phyloP scores from a whole-genome alignment of 2,113 vertebrate genomes.

The Ammodytes dubius region DNA sequence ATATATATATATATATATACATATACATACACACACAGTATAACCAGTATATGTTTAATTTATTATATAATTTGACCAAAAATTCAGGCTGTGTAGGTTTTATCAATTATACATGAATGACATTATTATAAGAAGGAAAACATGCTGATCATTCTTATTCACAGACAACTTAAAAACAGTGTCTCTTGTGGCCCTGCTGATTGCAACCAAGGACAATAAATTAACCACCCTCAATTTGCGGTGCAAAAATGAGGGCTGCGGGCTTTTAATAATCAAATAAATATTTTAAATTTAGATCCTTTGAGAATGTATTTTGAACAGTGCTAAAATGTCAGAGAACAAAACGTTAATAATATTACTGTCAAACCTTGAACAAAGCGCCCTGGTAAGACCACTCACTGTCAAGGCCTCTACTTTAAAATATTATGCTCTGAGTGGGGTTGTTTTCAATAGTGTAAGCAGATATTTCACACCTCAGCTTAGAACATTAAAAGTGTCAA shows the following conservation, averaged over 20 bases:
- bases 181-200: background rate
- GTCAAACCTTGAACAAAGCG: constrained; percentile 37
- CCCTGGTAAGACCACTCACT: constrained; percentile 3
- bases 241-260: constrained; percentile 17
- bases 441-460: constrained; percentile 34
- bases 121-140: background rate
- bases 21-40: background rate
- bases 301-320: constrained; percentile 50
- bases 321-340: constrained; percentile 26
- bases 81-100: background rate
- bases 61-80: background rate
- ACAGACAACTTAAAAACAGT: background rate
- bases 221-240: constrained; percentile 7
- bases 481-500: constrained; percentile 38
- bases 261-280: constrained; percentile 57
- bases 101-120: background rate
- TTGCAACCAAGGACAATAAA: constrained; percentile 15
- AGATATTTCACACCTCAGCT: constrained; percentile 35
- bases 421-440: constrained; percentile 2
- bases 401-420: constrained; percentile 29
- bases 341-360: constrained; percentile 27
- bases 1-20: background rate
- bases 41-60: background rate
- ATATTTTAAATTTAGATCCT: constrained; percentile 51
- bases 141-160: background rate